phyloP scores from a whole-genome alignment of 2,888 invertebrate species.

The Panzeria rudis region DNA sequence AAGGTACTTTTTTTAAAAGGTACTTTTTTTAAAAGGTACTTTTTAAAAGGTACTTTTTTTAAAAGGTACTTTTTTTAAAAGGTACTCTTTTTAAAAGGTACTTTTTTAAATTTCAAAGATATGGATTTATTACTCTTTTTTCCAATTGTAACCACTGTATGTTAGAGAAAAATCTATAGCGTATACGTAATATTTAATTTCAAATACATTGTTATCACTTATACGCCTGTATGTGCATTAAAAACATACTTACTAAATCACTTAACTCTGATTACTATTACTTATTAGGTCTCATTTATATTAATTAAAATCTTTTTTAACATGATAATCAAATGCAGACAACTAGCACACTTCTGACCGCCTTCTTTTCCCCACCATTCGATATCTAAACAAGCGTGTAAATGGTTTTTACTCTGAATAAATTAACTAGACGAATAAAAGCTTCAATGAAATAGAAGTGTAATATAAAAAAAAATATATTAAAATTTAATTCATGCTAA shows the following conservation, averaged over 20 bases:
- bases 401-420: slow-evolving; percentile 14
- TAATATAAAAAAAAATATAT: neutral
- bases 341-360: no score
- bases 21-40: no score
- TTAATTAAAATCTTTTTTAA: slow-evolving; percentile 10
- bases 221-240: neutral
- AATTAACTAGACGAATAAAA: slow-evolving; percentile 13
- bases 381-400: slow-evolving; percentile 30
- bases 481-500: neutral
- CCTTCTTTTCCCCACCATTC: neutral
- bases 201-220: neutral
- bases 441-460: neutral
- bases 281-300: neutral
- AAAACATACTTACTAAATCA: neutral
- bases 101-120: no score
- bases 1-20: no score
- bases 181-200: neutral
- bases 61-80: no score
- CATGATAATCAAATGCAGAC: neutral
- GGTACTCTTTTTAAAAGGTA: no score
- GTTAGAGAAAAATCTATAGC: neutral
- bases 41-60: no score
- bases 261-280: neutral
- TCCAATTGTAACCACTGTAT: no score
- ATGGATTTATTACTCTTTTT: no score